A percentile compares a stretch with the other conserved stretches of the same genome.
Conservation (phyloP, 30 jellyfish, hydroid and myxozoan genomes). For the Hydra vulgaris region DNA sequence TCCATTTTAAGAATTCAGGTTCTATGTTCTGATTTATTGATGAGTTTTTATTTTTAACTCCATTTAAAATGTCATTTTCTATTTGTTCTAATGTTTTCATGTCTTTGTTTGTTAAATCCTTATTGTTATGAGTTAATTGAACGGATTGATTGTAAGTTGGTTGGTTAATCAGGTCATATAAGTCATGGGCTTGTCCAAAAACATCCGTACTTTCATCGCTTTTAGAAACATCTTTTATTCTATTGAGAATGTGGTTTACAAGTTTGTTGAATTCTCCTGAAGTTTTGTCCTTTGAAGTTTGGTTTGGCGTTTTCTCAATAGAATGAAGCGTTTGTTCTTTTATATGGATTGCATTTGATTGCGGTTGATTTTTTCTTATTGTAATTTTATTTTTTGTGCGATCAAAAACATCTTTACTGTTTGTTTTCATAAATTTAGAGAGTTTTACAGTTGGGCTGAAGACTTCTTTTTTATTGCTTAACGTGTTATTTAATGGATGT, state of each 20-base stretch:
- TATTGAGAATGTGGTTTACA: not conserved
- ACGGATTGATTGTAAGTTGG: conserved; percentile 4
- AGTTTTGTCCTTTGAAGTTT: not conserved
- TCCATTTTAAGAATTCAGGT: not conserved
- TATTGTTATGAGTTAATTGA: not conserved
- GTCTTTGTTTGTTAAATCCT: not conserved
- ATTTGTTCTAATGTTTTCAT: conserved; percentile 2
- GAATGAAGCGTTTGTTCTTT: not conserved
- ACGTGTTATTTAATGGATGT: not conserved
- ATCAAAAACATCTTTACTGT: not conserved
- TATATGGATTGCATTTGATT: not conserved
- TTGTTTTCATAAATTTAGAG: not conserved
- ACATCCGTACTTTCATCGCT: conserved; percentile 8
- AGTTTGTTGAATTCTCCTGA: not conserved
- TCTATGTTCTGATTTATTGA: not conserved
- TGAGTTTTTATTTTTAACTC: not conserved
- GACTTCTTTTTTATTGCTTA: not conserved
- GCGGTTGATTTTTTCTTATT: not conserved
- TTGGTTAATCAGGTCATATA: conserved; percentile 1
- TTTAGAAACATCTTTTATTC: not conserved
- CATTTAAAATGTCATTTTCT: not conserved
- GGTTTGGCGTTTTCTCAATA: not conserved
- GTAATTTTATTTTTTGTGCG: not conserved
- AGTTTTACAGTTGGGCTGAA: not conserved
- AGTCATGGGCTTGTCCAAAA: conserved; percentile 2